Base-by-base conservation (phyloP, 2,888 invertebrate genomes). In the Pimpla rufipes region DNA sequence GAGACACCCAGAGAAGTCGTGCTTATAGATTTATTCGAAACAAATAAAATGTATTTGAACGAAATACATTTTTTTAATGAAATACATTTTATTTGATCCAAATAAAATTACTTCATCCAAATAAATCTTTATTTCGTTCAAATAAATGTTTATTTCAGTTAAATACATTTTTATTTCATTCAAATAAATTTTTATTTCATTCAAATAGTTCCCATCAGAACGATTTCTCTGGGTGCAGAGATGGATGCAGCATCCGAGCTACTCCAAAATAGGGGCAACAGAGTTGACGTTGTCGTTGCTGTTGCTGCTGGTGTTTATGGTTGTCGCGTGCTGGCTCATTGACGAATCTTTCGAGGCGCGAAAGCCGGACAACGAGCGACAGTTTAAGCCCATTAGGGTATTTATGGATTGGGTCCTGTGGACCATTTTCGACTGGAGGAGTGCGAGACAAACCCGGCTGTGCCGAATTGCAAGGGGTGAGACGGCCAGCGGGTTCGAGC, bases 331-430 rank as follows among this genome's bases (percentile, higher is more conserved):
- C 21, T 11, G 55, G 11, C 23, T 11, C 55, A 23, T 23, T 23
- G 55, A 4, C 23, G n/a, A 55, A 23, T 55, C 23, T 55, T 21
- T 1, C 55, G 10, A 55, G 55, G 11, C 23, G 55, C 23, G 11
- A 55, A 23, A 55, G 55, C 29, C 2, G 29, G 23, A 23, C 55
- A 55, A 23, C 23, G 13, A 23, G 21, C 55, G 55, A 55, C 23
- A 23, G 55, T 55, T 55, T 23, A 55, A 23, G 23, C 55, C 55
- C 23, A 55, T 55, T 55, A 55, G 13, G 55, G 55, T 23, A 55
- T 55, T 55, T 55, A 21, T 11, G 13, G 55, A 55, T 55, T 55
- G 11, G 11, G 21, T 55, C 55, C 11, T 11, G 13, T 29, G 11
- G 18, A 21, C 52, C 52, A 8, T n/a, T 52, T 10, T 10, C 18